These are phyloP conservation scores for Glareola pratincola DNA, from an alignment of 2,113 vertebrate species.

Conservation along the genomic window DNA sequence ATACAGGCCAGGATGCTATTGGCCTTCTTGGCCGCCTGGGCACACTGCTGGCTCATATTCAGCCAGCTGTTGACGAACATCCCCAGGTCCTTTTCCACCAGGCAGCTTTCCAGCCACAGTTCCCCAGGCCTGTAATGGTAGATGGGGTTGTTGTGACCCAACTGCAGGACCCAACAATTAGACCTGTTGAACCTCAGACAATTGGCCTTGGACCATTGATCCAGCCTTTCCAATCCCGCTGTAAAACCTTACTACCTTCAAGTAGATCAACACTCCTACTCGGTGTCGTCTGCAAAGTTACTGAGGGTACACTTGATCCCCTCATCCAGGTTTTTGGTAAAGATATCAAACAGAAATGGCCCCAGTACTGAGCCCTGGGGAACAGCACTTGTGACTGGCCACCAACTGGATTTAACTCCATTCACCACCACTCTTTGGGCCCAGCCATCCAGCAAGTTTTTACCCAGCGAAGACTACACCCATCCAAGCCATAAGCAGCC, in stretches of 20 bases:
- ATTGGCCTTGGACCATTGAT: neutral
- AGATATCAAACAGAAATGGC: neutral
- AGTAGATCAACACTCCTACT: neutral
- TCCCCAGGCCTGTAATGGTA: neutral
- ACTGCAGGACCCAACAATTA: neutral
- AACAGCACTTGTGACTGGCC: neutral
- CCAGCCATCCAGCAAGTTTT: neutral
- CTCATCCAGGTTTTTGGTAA: neutral
- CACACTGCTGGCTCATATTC: neutral
- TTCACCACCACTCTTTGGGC: neutral
- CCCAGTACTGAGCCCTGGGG: neutral
- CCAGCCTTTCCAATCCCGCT: neutral
- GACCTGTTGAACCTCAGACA: neutral
- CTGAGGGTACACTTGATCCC: neutral
- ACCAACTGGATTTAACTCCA: neutral
- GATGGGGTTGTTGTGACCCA: neutral
- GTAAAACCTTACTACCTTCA: neutral
- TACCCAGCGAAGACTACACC: neutral
- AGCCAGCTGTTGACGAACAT: neutral
- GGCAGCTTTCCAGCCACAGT: neutral
- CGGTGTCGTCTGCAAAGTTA: neutral
- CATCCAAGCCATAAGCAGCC: neutral
- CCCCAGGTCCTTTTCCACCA: neutral
- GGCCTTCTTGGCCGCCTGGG: neutral
- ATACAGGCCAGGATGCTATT: neutral